Conservation (phyloP, 1,140 invertebrate genomes). For the Octopus sinensis region DNA sequence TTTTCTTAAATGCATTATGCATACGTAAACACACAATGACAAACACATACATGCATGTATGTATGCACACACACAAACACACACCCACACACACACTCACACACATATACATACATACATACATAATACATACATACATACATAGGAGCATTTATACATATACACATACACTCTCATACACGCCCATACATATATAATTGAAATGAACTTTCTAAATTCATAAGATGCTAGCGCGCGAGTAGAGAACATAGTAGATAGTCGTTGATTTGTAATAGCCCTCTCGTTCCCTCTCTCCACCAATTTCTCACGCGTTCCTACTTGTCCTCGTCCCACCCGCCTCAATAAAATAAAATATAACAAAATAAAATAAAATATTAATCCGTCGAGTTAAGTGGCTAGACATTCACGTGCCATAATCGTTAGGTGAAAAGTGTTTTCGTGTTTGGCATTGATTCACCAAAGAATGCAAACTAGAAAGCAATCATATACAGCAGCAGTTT, state of each 20-base stretch:
- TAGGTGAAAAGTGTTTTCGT: slow-evolving; percentile 3
- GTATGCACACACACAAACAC: too few species aligned
- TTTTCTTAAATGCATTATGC: too few species aligned
- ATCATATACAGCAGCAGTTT: not conserved
- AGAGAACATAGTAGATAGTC: not conserved
- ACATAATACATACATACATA: too few species aligned
- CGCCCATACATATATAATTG: not conserved
- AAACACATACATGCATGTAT: too few species aligned
- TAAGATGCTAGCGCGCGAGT: not conserved
- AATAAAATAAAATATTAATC: too few species aligned
- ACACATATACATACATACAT: not conserved
- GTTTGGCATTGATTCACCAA: not conserved
- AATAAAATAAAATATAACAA: too few species aligned
- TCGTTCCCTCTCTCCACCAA: not conserved
- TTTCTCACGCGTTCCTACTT: not conserved
- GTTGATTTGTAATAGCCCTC: not conserved
- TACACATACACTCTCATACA: not conserved
- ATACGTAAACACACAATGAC: too few species aligned
- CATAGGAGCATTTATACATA: not conserved
- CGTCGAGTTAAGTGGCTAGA: not conserved
- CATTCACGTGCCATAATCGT: not conserved
- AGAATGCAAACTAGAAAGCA: not conserved
- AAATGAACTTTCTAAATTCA: not conserved
- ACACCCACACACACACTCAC: too few species aligned
- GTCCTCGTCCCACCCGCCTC: not conserved